A percentile compares a stretch with the other conserved stretches of the same genome.
Evolutionary conservation across 2,888 invertebrate genomes (phyloP).

Genomic region (Gasteruption jaculator): DNA sequence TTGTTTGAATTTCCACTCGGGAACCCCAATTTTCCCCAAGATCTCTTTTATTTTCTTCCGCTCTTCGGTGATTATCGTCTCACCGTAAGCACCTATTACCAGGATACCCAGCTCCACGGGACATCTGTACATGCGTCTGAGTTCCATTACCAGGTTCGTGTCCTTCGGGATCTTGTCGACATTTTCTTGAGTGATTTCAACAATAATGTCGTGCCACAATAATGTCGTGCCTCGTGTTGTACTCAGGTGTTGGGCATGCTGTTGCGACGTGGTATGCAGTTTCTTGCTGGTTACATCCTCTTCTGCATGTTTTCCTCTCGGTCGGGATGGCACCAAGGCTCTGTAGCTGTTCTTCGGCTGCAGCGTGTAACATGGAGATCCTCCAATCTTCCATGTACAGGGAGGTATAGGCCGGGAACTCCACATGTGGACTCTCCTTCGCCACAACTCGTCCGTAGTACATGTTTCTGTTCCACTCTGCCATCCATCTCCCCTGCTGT

Average conservation of each 20-base stretch:
- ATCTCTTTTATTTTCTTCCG: no score
- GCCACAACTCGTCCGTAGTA: slow-evolving; percentile 1
- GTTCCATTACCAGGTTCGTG: slow-evolving; percentile 4
- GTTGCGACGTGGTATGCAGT: slow-evolving; percentile 26
- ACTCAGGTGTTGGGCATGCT: slow-evolving; percentile 19
- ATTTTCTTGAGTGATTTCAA: neutral
- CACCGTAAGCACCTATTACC: slow-evolving; percentile 3
- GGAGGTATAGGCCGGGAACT: neutral
- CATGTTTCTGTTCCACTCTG: neutral
- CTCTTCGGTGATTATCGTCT: neutral
- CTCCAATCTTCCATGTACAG: slow-evolving; percentile 17
- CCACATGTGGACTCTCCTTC: neutral
- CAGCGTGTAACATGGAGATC: slow-evolving; percentile 18
- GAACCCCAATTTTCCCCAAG: neutral
- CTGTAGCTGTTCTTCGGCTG: slow-evolving; percentile 26
- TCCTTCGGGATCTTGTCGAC: neutral
- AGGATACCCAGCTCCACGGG: slow-evolving; percentile 6
- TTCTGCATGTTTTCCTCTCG: neutral
- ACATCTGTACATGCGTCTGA: slow-evolving; percentile 5
- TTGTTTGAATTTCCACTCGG: neutral
- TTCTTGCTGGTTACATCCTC: slow-evolving; percentile 15
- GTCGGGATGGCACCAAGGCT: slow-evolving; percentile 14
- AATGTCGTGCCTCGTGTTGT: slow-evolving; percentile 24
- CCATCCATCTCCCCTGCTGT: neutral
- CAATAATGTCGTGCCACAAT: slow-evolving; percentile 20